These are phyloP conservation scores for Liopterus haemorrhoidalis DNA, from an alignment of 2,888 invertebrate species.

Conservation along the genomic window DNA sequence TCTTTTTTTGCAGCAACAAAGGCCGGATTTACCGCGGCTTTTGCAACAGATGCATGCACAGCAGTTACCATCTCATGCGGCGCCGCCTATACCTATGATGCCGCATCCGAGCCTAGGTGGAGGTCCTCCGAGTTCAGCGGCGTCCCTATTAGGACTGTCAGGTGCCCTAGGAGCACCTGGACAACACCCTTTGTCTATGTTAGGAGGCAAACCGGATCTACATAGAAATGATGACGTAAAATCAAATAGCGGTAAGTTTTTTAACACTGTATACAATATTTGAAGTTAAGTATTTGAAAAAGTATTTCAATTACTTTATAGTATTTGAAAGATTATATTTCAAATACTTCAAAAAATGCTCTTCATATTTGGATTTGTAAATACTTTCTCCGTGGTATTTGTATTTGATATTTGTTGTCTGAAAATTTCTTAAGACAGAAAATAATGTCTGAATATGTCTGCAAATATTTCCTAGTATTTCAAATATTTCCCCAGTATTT, in stretches of 20 bases:
- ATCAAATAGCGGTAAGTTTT: slow-evolving; percentile 68
- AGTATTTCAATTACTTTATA: too few relatives aligned
- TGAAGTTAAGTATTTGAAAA: too few relatives aligned
- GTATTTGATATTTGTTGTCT: too few relatives aligned
- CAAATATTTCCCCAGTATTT: too few relatives aligned
- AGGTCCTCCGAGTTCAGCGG: slow-evolving; percentile 50
- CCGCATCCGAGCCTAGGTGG: slow-evolving; percentile 59
- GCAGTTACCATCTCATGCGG: slow-evolving; percentile 62
- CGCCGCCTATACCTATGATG: slow-evolving; percentile 67
- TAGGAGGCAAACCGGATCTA: slow-evolving; percentile 73
- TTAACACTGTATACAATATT: too few relatives aligned
- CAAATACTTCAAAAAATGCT: too few relatives aligned
- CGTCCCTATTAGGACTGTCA: slow-evolving; percentile 55
- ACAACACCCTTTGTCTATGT: slow-evolving; percentile 70
- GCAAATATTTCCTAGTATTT: too few relatives aligned
- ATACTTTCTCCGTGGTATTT: too few relatives aligned
- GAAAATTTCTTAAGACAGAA: too few relatives aligned
- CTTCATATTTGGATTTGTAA: too few relatives aligned
- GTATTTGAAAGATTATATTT: too few relatives aligned
- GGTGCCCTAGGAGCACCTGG: slow-evolving; percentile 61
- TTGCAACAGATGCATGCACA: slow-evolving; percentile 93
- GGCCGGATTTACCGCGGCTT: slow-evolving; percentile 73
- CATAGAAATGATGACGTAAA: slow-evolving; percentile 71
- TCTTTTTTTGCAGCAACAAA: slow-evolving; percentile 69
- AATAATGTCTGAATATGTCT: too few relatives aligned